These are phyloP conservation scores for Amazona guildingii DNA, from an alignment of 2,113 vertebrate genomes.

Conservation along the genomic window DNA sequence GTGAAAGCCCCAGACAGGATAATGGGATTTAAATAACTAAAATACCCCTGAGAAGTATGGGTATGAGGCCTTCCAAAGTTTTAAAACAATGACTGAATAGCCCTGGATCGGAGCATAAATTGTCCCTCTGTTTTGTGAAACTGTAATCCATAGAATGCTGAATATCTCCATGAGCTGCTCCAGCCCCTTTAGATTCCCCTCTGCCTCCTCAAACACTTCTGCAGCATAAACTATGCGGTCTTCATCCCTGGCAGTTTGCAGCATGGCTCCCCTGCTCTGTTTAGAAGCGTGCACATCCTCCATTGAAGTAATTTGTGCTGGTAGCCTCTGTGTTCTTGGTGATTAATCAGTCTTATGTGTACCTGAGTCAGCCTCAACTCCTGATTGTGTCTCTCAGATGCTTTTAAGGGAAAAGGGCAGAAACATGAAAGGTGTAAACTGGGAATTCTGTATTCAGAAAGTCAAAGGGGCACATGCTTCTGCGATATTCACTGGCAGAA, in stretches of 20 bases:
- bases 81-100: background rate
- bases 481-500: background rate
- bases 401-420: background rate
- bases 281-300: background rate
- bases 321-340: background rate
- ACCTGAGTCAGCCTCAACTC: background rate
- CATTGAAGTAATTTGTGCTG: background rate
- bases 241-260: background rate
- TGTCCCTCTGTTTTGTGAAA: background rate
- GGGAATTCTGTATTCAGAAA: background rate
- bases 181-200: background rate
- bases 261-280: background rate
- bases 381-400: background rate
- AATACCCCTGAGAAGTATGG: background rate
- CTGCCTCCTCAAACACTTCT: background rate
- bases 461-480: background rate
- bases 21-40: conserved; percentile 2
- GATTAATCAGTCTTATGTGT: background rate
- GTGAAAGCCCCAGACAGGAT: background rate
- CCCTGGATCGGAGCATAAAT: background rate
- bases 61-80: background rate
- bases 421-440: background rate
- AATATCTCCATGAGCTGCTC: background rate
- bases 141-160: background rate
- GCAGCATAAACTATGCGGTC: background rate